Base-by-base conservation (phyloP, 2,797 vertebrate species). In the Sylvilagus floridanus region DNA sequence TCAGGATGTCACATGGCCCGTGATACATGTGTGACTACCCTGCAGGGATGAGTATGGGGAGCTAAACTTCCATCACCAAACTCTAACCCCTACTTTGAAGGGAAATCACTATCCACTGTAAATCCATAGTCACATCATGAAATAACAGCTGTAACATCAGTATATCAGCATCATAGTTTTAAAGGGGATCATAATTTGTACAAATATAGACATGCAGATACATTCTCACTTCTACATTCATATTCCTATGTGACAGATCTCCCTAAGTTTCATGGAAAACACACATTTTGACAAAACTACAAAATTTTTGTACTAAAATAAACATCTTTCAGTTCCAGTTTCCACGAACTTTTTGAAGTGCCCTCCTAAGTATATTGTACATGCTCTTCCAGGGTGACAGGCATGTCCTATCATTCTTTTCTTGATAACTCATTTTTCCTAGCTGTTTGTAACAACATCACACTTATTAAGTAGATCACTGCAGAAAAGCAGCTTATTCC, bases 371-470 rank as follows among this genome's bases (percentile, higher is more conserved):
- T 47, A 47, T 47, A 4, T 1, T 30, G 32, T 22, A 76, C 32
- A 79, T 73, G 26, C 71, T 97, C 97, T 90, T 81, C 75, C 42
- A 24, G 32, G 22, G 13, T 21, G 52, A 62, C 84, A 78, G 87
- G 83, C 95, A 60, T 77, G 97, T 79, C 47, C 0, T 0, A 13
- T 72, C 75, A 93, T 95, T 92, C 87, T 91, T 93, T 95, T 65
- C 84, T 50, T 22, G 71, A 69, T 62, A 97, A 81, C 4, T 69
- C 85, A 47, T 93, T 97, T 96, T 76, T 78, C 47, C 66, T 91
- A 65, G 82, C 32, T 12, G 3, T 94, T 85, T 28, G 88, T n/a
- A 91, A 83, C 22, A 50, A 4, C 0, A 72, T 22, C 21, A 32
- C 69, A 75, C 19, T 37, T 4, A 63, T 76, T 0, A 0, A 0